Evolutionary conservation across 2,113 vertebrate genomes (phyloP), one percentile per base, ranked within the genome.

Genomic region (Perca fluviatilis): DNA sequence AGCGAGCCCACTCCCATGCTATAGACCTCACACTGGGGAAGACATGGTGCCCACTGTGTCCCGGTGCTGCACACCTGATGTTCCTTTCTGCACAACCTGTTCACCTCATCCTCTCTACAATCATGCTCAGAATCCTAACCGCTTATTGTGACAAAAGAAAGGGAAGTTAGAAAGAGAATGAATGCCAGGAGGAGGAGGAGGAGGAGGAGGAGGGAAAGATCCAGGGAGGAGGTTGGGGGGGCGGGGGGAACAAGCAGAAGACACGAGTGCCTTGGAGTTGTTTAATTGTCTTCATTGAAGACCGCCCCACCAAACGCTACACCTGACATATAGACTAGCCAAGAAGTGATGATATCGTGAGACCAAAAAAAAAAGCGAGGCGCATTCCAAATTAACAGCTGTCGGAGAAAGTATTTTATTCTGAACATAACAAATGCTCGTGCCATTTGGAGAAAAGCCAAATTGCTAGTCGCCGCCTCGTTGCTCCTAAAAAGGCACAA

Each of bases 231-330:
- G 9, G 25, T 5, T 46, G 47, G 4, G 19, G 10, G 57, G 25
- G 51, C 40, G 40, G 58, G 4, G 16, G 7, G 70, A 21, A 90
- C 74, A 83, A 72, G 84, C 50, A 43, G 74, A 82, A 82, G 86
- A 86, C 51, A 77, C 84, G 25, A 63, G 54, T 70, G 87, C 92
- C 92, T 89, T 13, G 63, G 80, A 93, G 92, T 82, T 90, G 92
- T 92, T 94, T 93, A 92, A 93, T 92, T 93, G 92, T 94, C 86
- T 92, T 88, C 63, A 79, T 79, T 80, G 72, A 90, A 80, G 69
- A 76, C 85, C 14, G 30, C 68, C 91, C 83, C 79, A 82, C 81
- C 84, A 77, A 69, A 65, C 2, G 6, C 51, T 46, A 68, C 81
- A 86, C 80, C 76, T 88, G 75, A 89, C 72, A 78, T 60, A 50